Percentiles rank a stretch among this genome's conserved stretches.
Conservation (phyloP, 2,113 vertebrate genomes). For the Cinclus cinclus region DNA sequence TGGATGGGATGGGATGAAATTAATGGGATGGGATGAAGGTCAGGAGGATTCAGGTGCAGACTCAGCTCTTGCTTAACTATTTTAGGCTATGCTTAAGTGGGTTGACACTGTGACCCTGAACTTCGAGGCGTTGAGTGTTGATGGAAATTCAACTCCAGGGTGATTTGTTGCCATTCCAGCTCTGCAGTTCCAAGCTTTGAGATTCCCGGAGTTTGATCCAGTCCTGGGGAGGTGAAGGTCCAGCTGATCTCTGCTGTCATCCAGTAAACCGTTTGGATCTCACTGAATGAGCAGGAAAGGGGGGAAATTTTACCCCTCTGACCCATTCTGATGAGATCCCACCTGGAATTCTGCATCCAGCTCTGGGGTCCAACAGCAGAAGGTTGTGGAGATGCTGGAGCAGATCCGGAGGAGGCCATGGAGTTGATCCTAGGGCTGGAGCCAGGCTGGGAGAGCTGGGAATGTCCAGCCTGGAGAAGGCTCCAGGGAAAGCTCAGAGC, state of each 20-base stretch:
- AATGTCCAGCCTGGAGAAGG: neutral
- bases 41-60: neutral
- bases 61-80: neutral
- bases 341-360: neutral
- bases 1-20: neutral
- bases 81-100: neutral
- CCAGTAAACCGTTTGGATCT: neutral
- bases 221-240: neutral
- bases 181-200: neutral
- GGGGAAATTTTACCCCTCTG: neutral
- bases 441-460: neutral
- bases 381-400: neutral
- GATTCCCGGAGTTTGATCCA: neutral
- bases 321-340: fast-evolving
- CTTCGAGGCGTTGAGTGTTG: neutral
- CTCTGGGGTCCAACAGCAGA: fast-evolving
- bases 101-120: neutral
- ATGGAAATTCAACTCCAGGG: neutral
- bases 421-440: neutral
- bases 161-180: neutral
- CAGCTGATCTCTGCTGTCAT: neutral
- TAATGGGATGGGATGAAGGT: neutral
- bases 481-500: fast-evolving
- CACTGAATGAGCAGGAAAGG: fast-evolving
- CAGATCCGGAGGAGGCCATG: neutral